Conservation (phyloP, 2,797 vertebrate species). For the Rachycentron canadum region DNA sequence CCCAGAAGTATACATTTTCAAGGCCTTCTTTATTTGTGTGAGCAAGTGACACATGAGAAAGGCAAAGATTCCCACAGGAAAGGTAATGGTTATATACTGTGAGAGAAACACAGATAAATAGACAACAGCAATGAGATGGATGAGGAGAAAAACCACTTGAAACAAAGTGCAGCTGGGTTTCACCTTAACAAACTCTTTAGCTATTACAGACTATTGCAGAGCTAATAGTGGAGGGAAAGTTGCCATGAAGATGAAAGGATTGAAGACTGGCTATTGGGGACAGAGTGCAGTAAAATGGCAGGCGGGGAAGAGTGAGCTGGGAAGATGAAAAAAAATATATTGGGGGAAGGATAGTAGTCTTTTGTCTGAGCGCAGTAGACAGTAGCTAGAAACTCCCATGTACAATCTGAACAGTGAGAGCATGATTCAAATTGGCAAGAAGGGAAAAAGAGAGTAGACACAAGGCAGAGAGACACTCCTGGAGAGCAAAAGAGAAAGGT, state of each 20-base stretch:
- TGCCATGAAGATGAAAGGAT: constrained; percentile 44
- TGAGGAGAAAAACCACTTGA: neutral
- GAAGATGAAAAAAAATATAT: constrained; percentile 20
- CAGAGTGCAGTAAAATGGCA: constrained; percentile 7
- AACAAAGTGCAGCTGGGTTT: constrained; percentile 25
- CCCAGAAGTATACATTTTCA: neutral
- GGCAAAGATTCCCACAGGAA: neutral
- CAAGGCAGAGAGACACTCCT: constrained; percentile 16
- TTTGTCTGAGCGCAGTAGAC: constrained; percentile 20
- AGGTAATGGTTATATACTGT: neutral
- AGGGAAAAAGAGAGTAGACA: constrained; percentile 3
- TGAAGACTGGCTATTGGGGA: constrained; percentile 19
- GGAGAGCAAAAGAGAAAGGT: constrained; percentile 12
- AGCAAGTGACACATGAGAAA: neutral
- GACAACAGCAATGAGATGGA: neutral
- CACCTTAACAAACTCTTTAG: constrained; percentile 24
- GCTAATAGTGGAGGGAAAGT: neutral
- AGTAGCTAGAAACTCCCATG: constrained; percentile 1
- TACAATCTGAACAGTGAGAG: constrained; percentile 22
- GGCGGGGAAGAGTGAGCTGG: neutral
- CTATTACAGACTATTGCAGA: constrained; percentile 9
- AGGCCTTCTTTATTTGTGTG: neutral
- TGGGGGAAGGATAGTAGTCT: constrained; percentile 5
- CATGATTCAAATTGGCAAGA: constrained; percentile 25
- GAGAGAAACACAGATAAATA: constrained; percentile 12